Percentiles rank a stretch among this genome's conserved stretches.
phyloP scores from a whole-genome alignment of 2,888 invertebrate genomes.

The Acronicta alni region DNA sequence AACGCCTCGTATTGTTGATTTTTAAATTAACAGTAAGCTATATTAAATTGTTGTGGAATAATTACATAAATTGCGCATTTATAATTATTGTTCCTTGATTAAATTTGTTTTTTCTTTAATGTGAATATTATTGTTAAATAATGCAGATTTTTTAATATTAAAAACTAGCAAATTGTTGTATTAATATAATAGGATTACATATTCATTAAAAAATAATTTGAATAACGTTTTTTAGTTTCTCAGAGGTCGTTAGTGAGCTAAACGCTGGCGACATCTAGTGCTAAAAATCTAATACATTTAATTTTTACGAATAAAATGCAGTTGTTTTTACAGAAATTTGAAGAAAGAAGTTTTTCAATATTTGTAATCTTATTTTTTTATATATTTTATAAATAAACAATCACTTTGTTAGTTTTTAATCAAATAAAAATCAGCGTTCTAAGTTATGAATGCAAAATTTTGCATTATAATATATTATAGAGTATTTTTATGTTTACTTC shows the following conservation, averaged over 20 bases:
- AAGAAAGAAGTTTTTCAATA: too few relatives aligned
- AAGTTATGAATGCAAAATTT: conserved; percentile 41
- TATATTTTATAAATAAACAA: background rate
- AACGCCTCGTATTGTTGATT: background rate
- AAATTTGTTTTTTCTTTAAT: conserved; percentile 24
- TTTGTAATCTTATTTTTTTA: too few relatives aligned
- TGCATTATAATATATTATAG: conserved; percentile 19
- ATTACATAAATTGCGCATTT: conserved; percentile 22
- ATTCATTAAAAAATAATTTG: background rate
- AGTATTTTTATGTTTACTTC: conserved; percentile 40
- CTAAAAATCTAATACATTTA: too few relatives aligned
- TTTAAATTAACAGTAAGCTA: background rate
- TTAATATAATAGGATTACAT: background rate
- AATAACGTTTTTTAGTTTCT: too few relatives aligned
- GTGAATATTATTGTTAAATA: conserved; percentile 46
- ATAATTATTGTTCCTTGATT: conserved; percentile 34
- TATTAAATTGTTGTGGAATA: background rate
- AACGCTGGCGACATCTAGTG: too few relatives aligned
- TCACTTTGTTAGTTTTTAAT: conserved; percentile 10
- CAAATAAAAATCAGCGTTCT: conserved; percentile 3
- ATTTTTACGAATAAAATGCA: too few relatives aligned
- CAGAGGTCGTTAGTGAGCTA: background rate
- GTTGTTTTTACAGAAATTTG: too few relatives aligned
- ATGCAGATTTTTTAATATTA: conserved; percentile 8
- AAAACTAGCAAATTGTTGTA: conserved; percentile 1